Percentiles rank a stretch among this genome's conserved stretches.
phyloP scores from a whole-genome alignment of 2,888 invertebrate genomes.

The Drosophila hawaiiensis region DNA sequence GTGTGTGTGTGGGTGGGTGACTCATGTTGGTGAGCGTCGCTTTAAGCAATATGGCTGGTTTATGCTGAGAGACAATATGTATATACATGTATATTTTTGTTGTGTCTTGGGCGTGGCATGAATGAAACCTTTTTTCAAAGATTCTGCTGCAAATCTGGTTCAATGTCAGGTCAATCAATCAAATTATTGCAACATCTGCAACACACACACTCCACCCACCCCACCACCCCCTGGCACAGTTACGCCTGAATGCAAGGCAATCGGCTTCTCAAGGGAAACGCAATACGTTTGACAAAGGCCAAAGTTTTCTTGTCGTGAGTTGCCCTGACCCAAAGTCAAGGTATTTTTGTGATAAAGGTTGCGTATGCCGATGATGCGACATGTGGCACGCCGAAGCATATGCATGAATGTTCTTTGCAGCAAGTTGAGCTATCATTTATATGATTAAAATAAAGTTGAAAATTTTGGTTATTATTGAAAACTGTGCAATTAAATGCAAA shows the following conservation, averaged over 20 bases:
- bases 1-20: conserved; percentile 25
- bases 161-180: conserved; percentile 69
- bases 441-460: not conserved
- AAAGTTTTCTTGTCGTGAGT: conserved; percentile 13
- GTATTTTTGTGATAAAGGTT: not conserved
- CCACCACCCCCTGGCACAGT: not conserved
- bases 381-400: not conserved
- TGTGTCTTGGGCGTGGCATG: conserved; percentile 42
- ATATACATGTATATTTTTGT: conserved; percentile 11
- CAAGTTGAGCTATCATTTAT: not conserved
- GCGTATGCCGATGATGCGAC: not conserved
- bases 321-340: conserved; percentile 31
- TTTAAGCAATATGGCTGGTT: conserved; percentile 8
- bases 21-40: conserved; percentile 24
- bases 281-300: conserved; percentile 17
- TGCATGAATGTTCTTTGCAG: not conserved
- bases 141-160: conserved; percentile 48
- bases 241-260: conserved; percentile 43
- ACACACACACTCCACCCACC: not conserved
- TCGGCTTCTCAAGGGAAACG: conserved; percentile 41
- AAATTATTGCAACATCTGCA: conserved; percentile 45
- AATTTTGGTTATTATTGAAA: not conserved
- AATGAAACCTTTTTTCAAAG: conserved; percentile 28
- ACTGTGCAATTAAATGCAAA: not conserved
- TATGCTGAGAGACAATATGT: conserved; percentile 58